phyloP scores from a whole-genome alignment of 2,797 vertebrate genomes.

The Pangasius sanitwongsei region DNA sequence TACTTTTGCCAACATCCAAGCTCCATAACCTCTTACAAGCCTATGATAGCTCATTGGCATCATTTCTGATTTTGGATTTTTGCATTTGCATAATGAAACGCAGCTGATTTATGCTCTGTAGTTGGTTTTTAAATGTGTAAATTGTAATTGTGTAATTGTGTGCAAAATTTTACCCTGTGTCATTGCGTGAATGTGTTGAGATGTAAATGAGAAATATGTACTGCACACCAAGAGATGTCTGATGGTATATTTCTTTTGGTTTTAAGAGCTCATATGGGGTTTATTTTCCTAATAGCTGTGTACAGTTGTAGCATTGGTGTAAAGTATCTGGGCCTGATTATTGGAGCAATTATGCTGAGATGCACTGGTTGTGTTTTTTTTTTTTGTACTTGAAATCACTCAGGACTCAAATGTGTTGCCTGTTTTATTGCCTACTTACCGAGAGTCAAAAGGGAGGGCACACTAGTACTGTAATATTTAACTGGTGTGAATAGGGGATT shows the following conservation, averaged over 20 bases:
- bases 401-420: background rate
- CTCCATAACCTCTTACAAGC: background rate
- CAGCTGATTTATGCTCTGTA: background rate
- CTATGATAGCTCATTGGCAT: background rate
- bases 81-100: background rate
- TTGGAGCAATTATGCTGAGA: background rate
- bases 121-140: background rate
- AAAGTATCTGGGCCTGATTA: background rate
- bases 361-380: background rate
- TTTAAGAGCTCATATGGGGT: background rate
- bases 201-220: slow-evolving; percentile 1
- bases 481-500: slow-evolving; percentile 1
- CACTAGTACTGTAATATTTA: background rate
- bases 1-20: background rate
- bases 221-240: background rate
- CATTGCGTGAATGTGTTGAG: background rate
- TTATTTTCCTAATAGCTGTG: slow-evolving; percentile 4
- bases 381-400: slow-evolving; percentile 12
- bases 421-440: slow-evolving; percentile 2
- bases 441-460: background rate
- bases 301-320: background rate
- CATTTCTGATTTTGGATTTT: background rate
- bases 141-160: background rate
- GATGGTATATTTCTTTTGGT: background rate
- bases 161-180: background rate